Evolutionary conservation across 1,140 invertebrate genomes (phyloP), one percentile per base, ranked within the genome.

Genomic region (Neoseiulus cucumeris): DNA sequence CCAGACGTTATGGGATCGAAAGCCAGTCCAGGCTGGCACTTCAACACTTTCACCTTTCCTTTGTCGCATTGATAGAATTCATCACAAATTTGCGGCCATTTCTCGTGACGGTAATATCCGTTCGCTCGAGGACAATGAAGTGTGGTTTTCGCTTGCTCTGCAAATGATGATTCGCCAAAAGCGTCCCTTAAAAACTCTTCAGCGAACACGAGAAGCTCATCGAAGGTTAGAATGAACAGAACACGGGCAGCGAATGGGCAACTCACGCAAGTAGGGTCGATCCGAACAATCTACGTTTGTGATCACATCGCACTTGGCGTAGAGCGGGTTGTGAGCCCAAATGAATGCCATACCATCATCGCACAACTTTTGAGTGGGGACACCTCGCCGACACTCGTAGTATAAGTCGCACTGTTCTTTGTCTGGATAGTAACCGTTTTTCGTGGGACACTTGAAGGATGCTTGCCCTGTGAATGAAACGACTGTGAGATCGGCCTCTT

Each of bases 41-140:
- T 59, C 12, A 59, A 33, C 14, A 59, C 51, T 33, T 59, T 59
- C 51, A 59, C 51, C 22, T 59, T 59, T 17, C 51, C 51, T 9
- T 59, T 59, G 51, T 59, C 51, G 22, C 51, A 59, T 20, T 59
- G 51, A 20, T 59, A 59, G 51, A 59, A 59, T 25, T 59, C 51
- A 9, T 59, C 51, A 59, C 51, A 59, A 33, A 9, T 59, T 33
- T 59, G 51, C 14, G 51, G 51, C 51, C 51, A 59, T 59, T 59
- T 59, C 22, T 59, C 51, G 22, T 59, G 51, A 5, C 51, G 51
- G 22, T 59, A 59, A 59, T 59, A 59, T 25, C 51, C 51, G 22
- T 59, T 59, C 4, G 51, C 51, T 14, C 51, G 51, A 1, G 51
- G 51, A 25, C 51, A 59, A 25, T 59, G 51, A 2, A 33, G 51